Base-by-base conservation (phyloP, 2,888 invertebrate genomes). In the Eristalis intricaria region DNA sequence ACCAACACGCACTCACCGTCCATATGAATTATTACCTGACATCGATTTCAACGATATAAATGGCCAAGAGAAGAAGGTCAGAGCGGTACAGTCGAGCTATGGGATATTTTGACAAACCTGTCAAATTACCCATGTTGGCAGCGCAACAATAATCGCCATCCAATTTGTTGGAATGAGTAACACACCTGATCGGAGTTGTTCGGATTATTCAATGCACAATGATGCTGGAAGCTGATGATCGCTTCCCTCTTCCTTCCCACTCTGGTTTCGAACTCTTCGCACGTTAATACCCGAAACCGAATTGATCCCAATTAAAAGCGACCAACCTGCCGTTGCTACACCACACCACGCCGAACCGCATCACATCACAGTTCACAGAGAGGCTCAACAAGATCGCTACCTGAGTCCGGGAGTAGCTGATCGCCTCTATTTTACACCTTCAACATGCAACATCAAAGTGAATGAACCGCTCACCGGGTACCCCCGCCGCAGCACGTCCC, bases 371-470 rank as follows among this genome's bases (percentile, higher is more conserved):
- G 3, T n/a, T 23, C 43, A 58, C 43, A 10, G 26, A 75, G 15
- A 26, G 22, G 23, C n/a, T 60, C 66, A 22, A 38, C 26, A 50
- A 43, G 60, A 68, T 60, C 26, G 50, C 81, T 84, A 84, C 87
- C 84, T 87, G 79, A 40, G 50, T 50, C 75, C 64, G 32, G 70
- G 60, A 73, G 84, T 76, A 87, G 84, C 84, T 73, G 84, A 76
- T 87, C 87, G 84, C 87, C 87, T 87, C 87, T 87, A 87, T 84
- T 84, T 87, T 87, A 87, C 87, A 87, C 87, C 84, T 87, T 80
- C 79, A 76, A 40, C 76, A 84, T 84, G 79, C 76, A 87, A 87
- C 79, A 84, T 87, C 87, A 87, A 87, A 87, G 87, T 38, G 29
- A 35, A 74, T 73, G 61, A 26, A 66, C 70, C 70, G 82, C 23